These are phyloP conservation scores for Odobenus rosmarus DNA, from an alignment of 2,113 vertebrate genomes.

Conservation along the genomic window DNA sequence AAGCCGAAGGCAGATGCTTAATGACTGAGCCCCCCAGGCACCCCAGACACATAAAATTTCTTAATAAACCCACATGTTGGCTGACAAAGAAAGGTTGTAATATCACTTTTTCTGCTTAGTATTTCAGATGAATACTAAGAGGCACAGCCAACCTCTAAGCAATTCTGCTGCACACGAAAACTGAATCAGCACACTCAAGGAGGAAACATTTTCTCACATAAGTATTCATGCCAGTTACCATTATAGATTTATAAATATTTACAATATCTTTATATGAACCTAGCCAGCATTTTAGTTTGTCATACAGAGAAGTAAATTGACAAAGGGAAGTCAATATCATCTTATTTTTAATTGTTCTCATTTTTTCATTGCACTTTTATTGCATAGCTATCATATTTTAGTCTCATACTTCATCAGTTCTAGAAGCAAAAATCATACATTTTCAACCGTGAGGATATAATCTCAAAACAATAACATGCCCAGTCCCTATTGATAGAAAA, in stretches of 20 bases:
- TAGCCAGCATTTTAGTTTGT: neutral
- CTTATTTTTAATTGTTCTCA: neutral
- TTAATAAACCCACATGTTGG: neutral
- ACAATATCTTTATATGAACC: neutral
- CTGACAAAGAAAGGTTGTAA: neutral
- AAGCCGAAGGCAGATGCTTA: too few relatives aligned
- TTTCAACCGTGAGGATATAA: neutral
- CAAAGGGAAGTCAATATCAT: neutral
- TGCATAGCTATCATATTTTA: neutral
- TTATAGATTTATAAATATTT: neutral
- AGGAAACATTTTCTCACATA: neutral
- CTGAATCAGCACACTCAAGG: neutral
- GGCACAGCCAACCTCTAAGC: neutral
- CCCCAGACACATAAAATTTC: neutral
- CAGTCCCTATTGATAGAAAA: neutral
- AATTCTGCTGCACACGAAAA: neutral
- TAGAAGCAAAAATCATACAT: neutral
- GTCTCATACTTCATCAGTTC: neutral
- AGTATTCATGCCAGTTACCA: neutral
- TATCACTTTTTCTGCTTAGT: neutral
- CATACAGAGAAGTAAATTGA: neutral
- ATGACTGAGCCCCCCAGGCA: too few relatives aligned
- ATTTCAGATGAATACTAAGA: neutral
- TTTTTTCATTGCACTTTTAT: neutral
- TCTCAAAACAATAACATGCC: neutral